Conservation (phyloP, 1,140 invertebrate genomes). For the Lepidotrigona ventralis region DNA sequence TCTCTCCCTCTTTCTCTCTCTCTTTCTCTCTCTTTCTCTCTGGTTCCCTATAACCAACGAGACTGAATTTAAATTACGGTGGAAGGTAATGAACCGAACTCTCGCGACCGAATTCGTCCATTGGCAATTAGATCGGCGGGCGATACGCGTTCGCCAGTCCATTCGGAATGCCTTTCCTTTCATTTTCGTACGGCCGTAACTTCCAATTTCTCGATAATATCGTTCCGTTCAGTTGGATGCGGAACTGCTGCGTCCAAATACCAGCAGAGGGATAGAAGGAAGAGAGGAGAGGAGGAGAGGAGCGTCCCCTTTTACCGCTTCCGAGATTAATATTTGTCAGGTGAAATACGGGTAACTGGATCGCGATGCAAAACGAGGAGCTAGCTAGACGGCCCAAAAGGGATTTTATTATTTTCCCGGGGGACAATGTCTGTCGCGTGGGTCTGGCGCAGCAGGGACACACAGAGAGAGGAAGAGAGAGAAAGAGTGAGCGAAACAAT, state of each 20-base stretch:
- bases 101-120: conserved; percentile 21
- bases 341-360: conserved; percentile 27
- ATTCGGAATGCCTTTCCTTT: conserved; percentile 19
- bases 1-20: neutral
- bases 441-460: neutral
- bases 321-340: conserved; percentile 40
- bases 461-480: neutral
- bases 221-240: conserved; percentile 11
- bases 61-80: conserved; percentile 22
- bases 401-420: conserved; percentile 12
- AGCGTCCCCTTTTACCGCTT: neutral
- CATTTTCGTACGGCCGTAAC: conserved; percentile 27
- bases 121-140: conserved; percentile 29
- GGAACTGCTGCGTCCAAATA: too few species aligned
- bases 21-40: neutral
- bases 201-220: conserved; percentile 40
- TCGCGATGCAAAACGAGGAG: conserved; percentile 5
- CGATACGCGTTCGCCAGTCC: conserved; percentile 12
- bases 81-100: conserved; percentile 27
- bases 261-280: neutral
- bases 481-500: neutral
- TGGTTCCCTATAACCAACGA: neutral
- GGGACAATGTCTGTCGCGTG: conserved; percentile 2
- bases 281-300: too few species aligned
- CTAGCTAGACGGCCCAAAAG: neutral